These are phyloP conservation scores for Speoplatyrhinus poulsoni DNA, from an alignment of 2,113 vertebrate genomes.

Conservation along the genomic window DNA sequence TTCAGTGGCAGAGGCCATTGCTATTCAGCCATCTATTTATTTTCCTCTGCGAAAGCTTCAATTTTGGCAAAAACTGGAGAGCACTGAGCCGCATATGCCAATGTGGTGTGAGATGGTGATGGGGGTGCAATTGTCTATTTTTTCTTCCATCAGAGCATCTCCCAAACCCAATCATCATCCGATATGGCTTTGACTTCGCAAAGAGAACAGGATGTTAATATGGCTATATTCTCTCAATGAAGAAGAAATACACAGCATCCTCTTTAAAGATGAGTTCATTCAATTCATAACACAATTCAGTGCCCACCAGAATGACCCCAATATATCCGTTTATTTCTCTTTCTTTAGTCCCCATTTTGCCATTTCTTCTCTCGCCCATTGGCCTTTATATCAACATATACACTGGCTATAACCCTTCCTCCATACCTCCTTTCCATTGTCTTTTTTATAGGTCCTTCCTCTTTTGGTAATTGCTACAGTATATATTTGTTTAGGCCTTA, in stretches of 20 bases:
- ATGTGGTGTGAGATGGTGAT: conserved; percentile 77
- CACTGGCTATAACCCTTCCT: conserved; percentile 51
- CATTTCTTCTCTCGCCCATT: conserved; percentile 58
- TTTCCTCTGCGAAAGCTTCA: conserved; percentile 79
- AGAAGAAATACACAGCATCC: conserved; percentile 68
- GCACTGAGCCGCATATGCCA: conserved; percentile 81
- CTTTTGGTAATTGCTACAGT: conserved; percentile 30
- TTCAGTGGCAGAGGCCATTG: conserved; percentile 78
- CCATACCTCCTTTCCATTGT: conserved; percentile 37
- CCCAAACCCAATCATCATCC: conserved; percentile 78
- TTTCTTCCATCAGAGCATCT: conserved; percentile 66
- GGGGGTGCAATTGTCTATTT: conserved; percentile 70
- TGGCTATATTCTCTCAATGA: conserved; percentile 73
- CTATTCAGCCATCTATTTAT: conserved; percentile 82
- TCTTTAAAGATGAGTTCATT: conserved; percentile 78
- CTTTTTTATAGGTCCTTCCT: conserved; percentile 42
- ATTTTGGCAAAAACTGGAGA: conserved; percentile 81
- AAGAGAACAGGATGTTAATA: conserved; percentile 79
- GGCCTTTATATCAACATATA: conserved; percentile 27
- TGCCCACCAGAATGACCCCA: conserved; percentile 71
- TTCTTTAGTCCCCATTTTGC: conserved; percentile 45
- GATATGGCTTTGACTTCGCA: conserved; percentile 76
- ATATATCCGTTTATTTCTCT: conserved; percentile 58
- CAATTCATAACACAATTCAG: conserved; percentile 71
- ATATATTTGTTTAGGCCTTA: conserved; percentile 30